These are phyloP conservation scores for Scelioninae gen. 1 DNA, from an alignment of 2,888 invertebrate species.

Conservation along the genomic window DNA sequence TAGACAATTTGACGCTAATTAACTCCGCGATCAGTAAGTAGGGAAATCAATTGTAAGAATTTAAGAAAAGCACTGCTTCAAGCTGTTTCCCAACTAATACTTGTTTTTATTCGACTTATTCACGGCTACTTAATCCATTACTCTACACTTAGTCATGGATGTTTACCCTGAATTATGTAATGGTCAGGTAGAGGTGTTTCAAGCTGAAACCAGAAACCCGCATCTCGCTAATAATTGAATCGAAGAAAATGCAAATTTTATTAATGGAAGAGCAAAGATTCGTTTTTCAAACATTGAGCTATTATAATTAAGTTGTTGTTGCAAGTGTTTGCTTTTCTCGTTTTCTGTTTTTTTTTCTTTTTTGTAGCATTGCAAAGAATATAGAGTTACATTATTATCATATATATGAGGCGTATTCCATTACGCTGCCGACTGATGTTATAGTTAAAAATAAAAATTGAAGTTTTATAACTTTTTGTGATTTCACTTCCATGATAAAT, in stretches of 20 bases:
- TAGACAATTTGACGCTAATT: slow-evolving; percentile 17
- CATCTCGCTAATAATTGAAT: not conserved
- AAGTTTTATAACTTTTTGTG: no score
- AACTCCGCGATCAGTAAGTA: not conserved
- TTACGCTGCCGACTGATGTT: not conserved
- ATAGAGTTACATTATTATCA: not conserved
- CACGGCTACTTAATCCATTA: slow-evolving; percentile 28
- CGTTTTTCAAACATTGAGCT: not conserved
- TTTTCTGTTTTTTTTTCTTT: not conserved
- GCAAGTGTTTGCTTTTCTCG: not conserved
- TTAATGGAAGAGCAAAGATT: slow-evolving; percentile 1
- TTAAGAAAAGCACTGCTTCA: slow-evolving; percentile 19
- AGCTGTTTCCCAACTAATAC: slow-evolving; percentile 13
- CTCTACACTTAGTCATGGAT: slow-evolving; percentile 25
- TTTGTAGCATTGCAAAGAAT: not conserved
- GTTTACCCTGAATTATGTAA: slow-evolving; percentile 41
- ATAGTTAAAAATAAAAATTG: not conserved
- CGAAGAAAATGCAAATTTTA: slow-evolving; percentile 7
- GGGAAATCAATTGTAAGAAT: not conserved
- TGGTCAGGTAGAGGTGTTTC: not conserved
- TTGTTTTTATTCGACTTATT: slow-evolving; percentile 27
- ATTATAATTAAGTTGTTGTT: not conserved
- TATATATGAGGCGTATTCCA: not conserved
- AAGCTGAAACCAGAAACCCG: slow-evolving; percentile 6
- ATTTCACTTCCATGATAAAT: no score